These are phyloP conservation scores for Pseudocheirus occidentalis DNA, from an alignment of 2,797 vertebrate species.

Conservation along the genomic window DNA sequence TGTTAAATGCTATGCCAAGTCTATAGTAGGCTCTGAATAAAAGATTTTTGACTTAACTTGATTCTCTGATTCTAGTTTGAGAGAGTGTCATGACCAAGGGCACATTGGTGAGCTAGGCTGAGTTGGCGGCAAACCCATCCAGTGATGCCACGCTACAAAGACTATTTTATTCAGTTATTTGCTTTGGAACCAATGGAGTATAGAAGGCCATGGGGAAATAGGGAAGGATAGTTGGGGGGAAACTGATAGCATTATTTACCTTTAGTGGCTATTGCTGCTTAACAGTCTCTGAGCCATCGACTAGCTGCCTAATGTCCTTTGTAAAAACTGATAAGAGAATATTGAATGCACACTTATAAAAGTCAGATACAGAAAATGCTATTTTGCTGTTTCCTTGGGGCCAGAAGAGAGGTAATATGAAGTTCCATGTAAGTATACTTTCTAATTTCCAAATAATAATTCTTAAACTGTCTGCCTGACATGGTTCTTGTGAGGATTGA, in stretches of 20 bases:
- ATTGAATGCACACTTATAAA: slow-evolving; percentile 52
- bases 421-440: slow-evolving; percentile 75
- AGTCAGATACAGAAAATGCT: slow-evolving; percentile 43
- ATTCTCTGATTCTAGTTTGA: not conserved
- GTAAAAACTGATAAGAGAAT: slow-evolving; percentile 13
- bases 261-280: not conserved
- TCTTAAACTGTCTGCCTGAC: not conserved
- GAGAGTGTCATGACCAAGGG: not conserved
- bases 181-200: slow-evolving; percentile 48
- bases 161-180: slow-evolving; percentile 60
- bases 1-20: not conserved
- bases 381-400: slow-evolving; percentile 4
- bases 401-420: slow-evolving; percentile 65
- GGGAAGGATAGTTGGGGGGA: slow-evolving; percentile 7
- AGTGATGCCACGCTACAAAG: slow-evolving; percentile 56
- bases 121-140: not conserved
- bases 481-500: not conserved
- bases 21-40: not conserved
- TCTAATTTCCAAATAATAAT: slow-evolving; percentile 26
- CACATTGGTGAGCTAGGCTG: not conserved
- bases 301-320: slow-evolving; percentile 41
- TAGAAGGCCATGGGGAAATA: slow-evolving; percentile 41
- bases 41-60: not conserved
- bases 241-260: slow-evolving; percentile 65
- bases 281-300: slow-evolving; percentile 1